A percentile compares a stretch with the other conserved stretches of the same genome.
phyloP scores from a whole-genome alignment of 2,113 vertebrate species.

The Oncorhynchus keta region DNA sequence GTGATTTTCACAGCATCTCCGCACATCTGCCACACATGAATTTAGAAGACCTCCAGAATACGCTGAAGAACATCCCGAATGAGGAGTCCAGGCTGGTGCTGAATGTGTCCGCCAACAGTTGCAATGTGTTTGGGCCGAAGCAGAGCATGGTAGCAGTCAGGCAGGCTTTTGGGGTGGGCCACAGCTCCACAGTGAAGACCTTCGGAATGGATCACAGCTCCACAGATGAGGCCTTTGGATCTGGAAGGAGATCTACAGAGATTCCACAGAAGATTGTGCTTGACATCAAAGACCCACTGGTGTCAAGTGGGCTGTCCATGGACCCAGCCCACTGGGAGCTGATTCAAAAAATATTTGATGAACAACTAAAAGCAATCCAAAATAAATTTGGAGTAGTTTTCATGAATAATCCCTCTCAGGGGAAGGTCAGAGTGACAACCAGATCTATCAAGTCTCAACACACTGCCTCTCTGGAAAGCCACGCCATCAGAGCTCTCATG shows the following conservation, averaged over 20 bases:
- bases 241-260: rapidly evolving
- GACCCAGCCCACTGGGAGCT: conserved; percentile 27
- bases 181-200: too few species aligned
- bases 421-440: conserved; percentile 29
- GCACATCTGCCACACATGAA: conserved; percentile 13
- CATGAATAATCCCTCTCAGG: rapidly evolving
- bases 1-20: rapidly evolving
- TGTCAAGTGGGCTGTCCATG: conserved; percentile 31
- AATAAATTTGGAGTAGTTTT: conserved; percentile 53
- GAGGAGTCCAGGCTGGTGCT: conserved; percentile 37
- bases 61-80: conserved; percentile 1
- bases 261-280: background rate
- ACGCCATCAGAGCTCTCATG: conserved; percentile 57
- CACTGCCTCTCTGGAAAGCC: conserved; percentile 44
- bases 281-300: conserved; percentile 34
- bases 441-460: rapidly evolving
- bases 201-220: background rate
- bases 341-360: background rate
- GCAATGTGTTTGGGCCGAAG: conserved; percentile 31
- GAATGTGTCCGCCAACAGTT: conserved; percentile 23
- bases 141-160: background rate
- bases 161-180: background rate
- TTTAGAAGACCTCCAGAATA: background rate
- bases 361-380: conserved; percentile 28
- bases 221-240: too few species aligned